Evolutionary conservation across 2,888 invertebrate species (phyloP).

Genomic region (Gryllus longicercus): DNA sequence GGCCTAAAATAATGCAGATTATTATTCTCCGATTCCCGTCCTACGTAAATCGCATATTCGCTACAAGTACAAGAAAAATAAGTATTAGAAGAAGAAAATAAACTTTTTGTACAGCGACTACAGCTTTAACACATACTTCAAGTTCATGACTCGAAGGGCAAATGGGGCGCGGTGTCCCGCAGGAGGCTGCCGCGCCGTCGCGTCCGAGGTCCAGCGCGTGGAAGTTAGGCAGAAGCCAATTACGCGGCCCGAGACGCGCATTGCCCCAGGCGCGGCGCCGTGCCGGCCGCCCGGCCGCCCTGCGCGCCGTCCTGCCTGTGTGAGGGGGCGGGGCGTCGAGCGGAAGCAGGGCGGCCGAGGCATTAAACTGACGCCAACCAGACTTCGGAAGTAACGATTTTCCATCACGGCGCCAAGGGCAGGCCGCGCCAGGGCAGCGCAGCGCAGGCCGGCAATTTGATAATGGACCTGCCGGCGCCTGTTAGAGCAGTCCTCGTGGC

Average conservation of each 20-base stretch:
- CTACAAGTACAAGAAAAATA: too few species aligned
- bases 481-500: too few species aligned
- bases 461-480: not conserved
- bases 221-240: not conserved
- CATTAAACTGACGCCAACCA: conserved; percentile 10
- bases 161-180: too few species aligned
- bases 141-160: too few species aligned
- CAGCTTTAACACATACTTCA: too few species aligned
- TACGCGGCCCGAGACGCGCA: not conserved
- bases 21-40: too few species aligned
- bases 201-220: not conserved
- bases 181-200: not conserved
- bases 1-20: too few species aligned
- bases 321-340: not conserved
- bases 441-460: not conserved
- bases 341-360: not conserved
- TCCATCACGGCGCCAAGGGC: not conserved
- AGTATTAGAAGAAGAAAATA: too few species aligned
- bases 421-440: too few species aligned
- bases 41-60: too few species aligned
- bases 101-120: too few species aligned
- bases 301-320: not conserved
- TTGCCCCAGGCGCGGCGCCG: not conserved
- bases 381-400: conserved; percentile 17
- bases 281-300: not conserved